Base-by-base conservation (phyloP, 2,113 vertebrate species). In the Hassar affinis region DNA sequence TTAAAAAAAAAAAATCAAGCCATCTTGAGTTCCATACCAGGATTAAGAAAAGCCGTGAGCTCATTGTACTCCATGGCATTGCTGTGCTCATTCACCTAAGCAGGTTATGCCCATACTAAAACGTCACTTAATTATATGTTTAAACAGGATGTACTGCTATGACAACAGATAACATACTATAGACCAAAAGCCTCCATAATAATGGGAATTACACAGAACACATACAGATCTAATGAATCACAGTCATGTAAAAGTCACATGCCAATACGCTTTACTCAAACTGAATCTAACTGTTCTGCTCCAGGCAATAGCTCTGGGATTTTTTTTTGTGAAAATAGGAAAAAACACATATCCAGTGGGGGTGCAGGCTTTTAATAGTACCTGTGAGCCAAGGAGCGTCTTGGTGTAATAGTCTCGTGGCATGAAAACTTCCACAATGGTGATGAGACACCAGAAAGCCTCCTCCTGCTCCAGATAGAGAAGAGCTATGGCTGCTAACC, bases 331-430 rank as follows among this genome's bases (percentile, higher is more conserved):
- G 8, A 22, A 81, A 3, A 47, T 77, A 80, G 15, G 0, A 72
- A 54, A 25, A 14, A 72, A 33, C 72, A 3, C 33, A 9, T 30
- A 8, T 1, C 0, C 51, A 77, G 14, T 15, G 78, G 30, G 12
- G 4, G 12, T 3, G 27, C 12, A 82, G 78, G 30, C 18, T 35
- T 77, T 57, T 51, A 78, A 80, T 0, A 27, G 54, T 64, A 99
- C 98, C 97, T 99, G 98, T 38, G 98, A 99, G 81, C 97, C 98
- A 6, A 99, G 92, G 10, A 99, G 94, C 0, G 98, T 99, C 93
- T 99, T 99, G 3, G 97, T 99, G 86, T 99, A 99, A 91, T 99
- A 99, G 91, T 99, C 98, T 76, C 95, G 95, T 45, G 98, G 97
- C 98, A 99, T 99, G 91, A 99, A 98, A 47, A 97, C 96, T 91